Evolutionary conservation across 2,113 vertebrate species (phyloP), one percentile per base, ranked within the genome.

Genomic region (Rhea americana): DNA sequence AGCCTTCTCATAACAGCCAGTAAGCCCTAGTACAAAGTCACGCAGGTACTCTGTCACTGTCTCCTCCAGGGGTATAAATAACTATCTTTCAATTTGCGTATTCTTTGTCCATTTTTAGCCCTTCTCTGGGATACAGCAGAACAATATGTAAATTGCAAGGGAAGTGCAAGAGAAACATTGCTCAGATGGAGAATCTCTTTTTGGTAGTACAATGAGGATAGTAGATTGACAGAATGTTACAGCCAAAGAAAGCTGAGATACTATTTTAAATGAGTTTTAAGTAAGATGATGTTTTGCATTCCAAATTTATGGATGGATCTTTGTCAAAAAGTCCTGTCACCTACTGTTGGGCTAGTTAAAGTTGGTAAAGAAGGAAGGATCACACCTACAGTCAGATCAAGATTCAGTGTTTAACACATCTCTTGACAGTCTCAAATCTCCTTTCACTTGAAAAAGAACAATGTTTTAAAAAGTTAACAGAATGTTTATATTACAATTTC

Each of bases 11-110:
- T 14, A 95, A 91, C 79, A 68, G 3, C 79, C 11, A 7, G 13
- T 20, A 67, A 62, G 4, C 19, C 43, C 51, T 15, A 39, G 30
- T 48, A 39, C 10, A n/a, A 35, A 55, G 61, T 87, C 45, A 90
- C 25, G 20, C 59, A 75, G 19, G 19, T 17, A 63, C 47, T 85
- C 63, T 74, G 81, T 55, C 95, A 92, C 90, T 96, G 35, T 72
- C 83, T 95, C 82, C 58, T 67, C 89, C 67, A 93, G 75, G 77
- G 76, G 70, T 90, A 95, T n/a, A 66, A 66, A 9, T 16, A 43
- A 92, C 85, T 94, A 95, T 92, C 94, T 98, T 95, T 96, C 94
- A 93, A 72, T 37, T 16, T 43, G 6, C 66, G 19, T 19, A 28
- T 14, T 68, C 47, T 19, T 55, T 30, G 4, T 13, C 32, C 71